Base-by-base conservation (phyloP, 2,113 vertebrate species). In the Lepidothrix coronata region DNA sequence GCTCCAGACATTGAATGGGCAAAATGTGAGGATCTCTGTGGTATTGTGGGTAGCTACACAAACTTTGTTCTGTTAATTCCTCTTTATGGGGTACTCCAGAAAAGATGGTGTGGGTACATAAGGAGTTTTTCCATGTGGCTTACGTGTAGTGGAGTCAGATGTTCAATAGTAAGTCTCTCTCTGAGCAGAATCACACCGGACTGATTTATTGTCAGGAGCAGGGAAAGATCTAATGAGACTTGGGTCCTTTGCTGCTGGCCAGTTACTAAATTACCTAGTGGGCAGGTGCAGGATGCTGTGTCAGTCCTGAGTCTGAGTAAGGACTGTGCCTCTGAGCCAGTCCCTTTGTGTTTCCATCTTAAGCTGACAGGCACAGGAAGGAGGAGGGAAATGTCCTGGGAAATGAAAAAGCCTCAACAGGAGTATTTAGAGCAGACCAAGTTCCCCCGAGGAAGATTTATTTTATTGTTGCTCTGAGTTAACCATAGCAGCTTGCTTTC, bases 61-160 rank as follows among this genome's bases (percentile, higher is more conserved):
- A 89, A 41, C 28, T 28, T 30, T 51, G 27, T 85, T 46, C 65
- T 59, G 20, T n/a, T 24, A 11, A 33, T 58, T 93, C 23, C 23
- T 65, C 6, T 51, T 43, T 70, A 17, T 63, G 51, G 25, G 11
- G 17, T 37, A 27, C 24, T 19, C 11, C 22, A n/a, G 55, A 43
- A 77, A 80, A 54, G 37, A 31, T 4, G 8, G 8, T 35, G 22
- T 1, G 1, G 12, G 31, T 58, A 4, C 66, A 0, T 13, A 22
- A 77, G 51, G 62, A 88, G 23, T 52, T 87, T 5, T 52, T 84
- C 6, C 39, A 10, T 1, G 2, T n/a, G 31, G 15, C 9, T 66
- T 65, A 2, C 23, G 13, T 65, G 27, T 52, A 46, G 62, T 46
- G 28, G 22, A 73, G 44, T 73, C 39, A 15, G 16, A 4, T 41